Evolutionary conservation across 2,888 invertebrate species (phyloP), one percentile per base, ranked within the genome.

Genomic region (Apamea monoglypha): DNA sequence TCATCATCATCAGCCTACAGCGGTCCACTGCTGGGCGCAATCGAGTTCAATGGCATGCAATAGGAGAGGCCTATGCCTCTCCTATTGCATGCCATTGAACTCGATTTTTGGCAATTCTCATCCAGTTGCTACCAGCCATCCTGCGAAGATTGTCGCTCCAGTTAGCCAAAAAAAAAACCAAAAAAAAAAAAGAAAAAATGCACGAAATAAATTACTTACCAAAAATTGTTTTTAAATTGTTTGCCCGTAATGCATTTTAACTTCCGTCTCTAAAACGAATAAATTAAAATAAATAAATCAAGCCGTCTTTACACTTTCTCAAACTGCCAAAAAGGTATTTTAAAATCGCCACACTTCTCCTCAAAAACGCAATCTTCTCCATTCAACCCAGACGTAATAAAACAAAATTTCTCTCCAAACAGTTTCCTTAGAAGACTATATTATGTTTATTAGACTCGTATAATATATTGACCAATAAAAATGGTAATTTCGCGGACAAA

Each of bases 381-480:
- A 44, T 29, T 50, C 29, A 81, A 66, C 18, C 7, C n/a, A 56
- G 53, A 79, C 18, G 50, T 68, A 64, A 81, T 84, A 84, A 80
- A 80, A 71, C 81, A 80, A 70, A 70, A 71, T 29, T 63, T 80
- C 68, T 40, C 68, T 68, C 32, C 50, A 75, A 85, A 82, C 66
- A 70, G 69, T 72, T 79, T 75, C 80, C 68, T 66, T 61, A 76
- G 36, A 70, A 67, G 74, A 78, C 83, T 86, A 56, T 85, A 87
- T 87, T 77, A 87, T 87, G 76, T 85, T 89, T 88, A 83, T 88
- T 85, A 87, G 72, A 78, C 81, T 64, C 77, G 77, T 82, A 69
- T 82, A 85, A 88, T 89, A 86, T 89, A 89, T 89, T 87, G 81
- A 78, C 81, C 83, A 81, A 89, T 89, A 89, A 89, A 89, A 89